Evolutionary conservation across 2,888 invertebrate genomes (phyloP).

Genomic region (Poecilus cupreus): DNA sequence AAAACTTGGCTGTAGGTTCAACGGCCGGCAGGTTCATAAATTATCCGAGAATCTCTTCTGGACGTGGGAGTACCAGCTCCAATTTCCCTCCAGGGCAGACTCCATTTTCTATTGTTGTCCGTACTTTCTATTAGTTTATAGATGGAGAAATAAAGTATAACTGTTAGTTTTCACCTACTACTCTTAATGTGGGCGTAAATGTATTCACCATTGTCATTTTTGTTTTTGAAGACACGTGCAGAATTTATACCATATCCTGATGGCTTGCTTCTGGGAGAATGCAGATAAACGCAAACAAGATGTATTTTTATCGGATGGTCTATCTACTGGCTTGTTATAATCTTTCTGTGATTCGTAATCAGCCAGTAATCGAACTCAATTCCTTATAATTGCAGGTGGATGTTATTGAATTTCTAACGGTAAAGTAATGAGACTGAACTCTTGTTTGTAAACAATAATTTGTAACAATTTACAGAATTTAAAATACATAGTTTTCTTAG

Average conservation of each 20-base stretch:
- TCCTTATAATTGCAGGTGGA: neutral
- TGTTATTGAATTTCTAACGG: neutral
- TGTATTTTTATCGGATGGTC: neutral
- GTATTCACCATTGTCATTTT: conserved; percentile 3
- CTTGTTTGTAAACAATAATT: neutral
- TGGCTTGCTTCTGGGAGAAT: too few relatives aligned
- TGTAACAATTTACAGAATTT: too few relatives aligned
- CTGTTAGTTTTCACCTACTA: conserved; percentile 19
- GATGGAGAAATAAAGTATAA: conserved; percentile 8
- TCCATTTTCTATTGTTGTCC: neutral
- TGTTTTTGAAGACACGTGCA: conserved; percentile 8
- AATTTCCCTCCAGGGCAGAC: neutral
- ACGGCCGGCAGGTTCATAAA: conserved; percentile 14
- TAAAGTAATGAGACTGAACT: neutral
- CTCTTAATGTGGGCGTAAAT: conserved; percentile 10
- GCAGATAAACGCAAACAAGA: too few relatives aligned
- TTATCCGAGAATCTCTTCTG: neutral
- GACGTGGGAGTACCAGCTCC: conserved; percentile 14
- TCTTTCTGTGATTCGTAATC: neutral
- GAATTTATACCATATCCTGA: conserved; percentile 3
- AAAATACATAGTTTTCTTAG: too few relatives aligned
- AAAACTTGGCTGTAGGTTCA: neutral
- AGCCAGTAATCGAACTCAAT: neutral
- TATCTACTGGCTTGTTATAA: neutral
- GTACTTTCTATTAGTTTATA: conserved; percentile 24